Conservation (phyloP, 1,140 invertebrate species). For the Neotoxoptera formosana region DNA sequence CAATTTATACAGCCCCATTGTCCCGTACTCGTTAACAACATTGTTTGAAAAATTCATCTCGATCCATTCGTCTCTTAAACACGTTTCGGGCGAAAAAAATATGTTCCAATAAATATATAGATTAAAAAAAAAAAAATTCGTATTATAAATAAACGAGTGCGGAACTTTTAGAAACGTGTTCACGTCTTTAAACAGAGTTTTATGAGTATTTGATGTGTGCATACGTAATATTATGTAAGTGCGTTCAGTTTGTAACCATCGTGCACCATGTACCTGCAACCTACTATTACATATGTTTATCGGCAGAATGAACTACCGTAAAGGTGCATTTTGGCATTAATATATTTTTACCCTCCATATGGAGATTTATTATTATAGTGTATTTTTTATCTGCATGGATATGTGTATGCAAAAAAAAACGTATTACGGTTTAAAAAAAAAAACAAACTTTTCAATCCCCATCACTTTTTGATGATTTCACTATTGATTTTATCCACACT, state of each 20-base stretch:
- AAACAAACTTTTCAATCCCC: neutral
- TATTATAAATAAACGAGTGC: neutral
- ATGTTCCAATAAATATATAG: neutral
- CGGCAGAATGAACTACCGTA: slow-evolving; percentile 12
- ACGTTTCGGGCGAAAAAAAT: neutral
- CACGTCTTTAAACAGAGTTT: neutral
- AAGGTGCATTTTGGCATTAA: slow-evolving; percentile 28
- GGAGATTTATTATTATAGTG: slow-evolving; percentile 21
- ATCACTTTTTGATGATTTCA: slow-evolving; percentile 31
- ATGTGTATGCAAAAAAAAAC: neutral
- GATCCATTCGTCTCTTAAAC: neutral
- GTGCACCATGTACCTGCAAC: neutral
- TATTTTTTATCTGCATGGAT: neutral
- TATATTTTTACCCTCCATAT: neutral
- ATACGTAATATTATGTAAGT: slow-evolving; percentile 13
- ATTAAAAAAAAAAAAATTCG: neutral
- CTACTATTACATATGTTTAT: slow-evolving; percentile 35
- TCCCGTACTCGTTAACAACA: neutral
- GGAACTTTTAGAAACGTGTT: slow-evolving; percentile 14
- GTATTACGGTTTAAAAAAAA: neutral
- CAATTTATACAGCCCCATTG: neutral
- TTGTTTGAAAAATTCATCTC: neutral
- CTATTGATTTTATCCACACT: neutral
- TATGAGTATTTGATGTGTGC: slow-evolving; percentile 10
- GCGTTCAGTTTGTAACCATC: neutral